Base-by-base conservation (phyloP, 1,140 invertebrate species). In the Drosophila tani region DNA sequence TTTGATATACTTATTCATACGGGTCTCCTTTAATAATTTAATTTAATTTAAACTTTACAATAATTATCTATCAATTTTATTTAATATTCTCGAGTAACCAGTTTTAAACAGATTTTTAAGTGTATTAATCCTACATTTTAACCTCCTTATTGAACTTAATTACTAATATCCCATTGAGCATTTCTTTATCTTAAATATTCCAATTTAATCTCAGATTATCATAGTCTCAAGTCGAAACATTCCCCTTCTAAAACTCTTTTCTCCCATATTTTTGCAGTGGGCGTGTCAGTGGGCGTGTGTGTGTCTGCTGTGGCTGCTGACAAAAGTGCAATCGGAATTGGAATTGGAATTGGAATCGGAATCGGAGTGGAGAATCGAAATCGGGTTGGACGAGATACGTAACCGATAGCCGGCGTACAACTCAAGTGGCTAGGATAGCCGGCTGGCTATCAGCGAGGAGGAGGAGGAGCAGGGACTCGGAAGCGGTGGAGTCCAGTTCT, bases 271-370 rank as follows among this genome's bases (percentile, higher is more conserved):
- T 38, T 56, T 46, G 5, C 40, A 46, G 46, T 35, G 27, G 46
- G 35, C 60, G 53, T 67, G 45, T 12, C 46, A n/a, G 67, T 70
- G 65, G 65, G 58, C 58, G 65, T 64, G 12, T 27, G 14, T 15
- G 14, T 24, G 51, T 21, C 11, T 43, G n/a, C n/a, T 62, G 66
- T 38, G 51, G 17, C 43, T 40, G 38, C 71, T 53, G 46, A 51
- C 53, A 76, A 76, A 76, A 76, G 74, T 67, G 73, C 62, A 76
- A 76, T 77, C 43, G 73, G 41, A 67, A 75, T 64, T 35, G 46
- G 32, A 38, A 38, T 57, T 67, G 49, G 21, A 70, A 43, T 69
- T 70, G 65, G 58, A 29, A 70, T 66, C 47, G 66, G 46, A 69
- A 45, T 64, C n/a, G 47, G 43, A 64, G 50, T 53, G 17, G 51